Evolutionary conservation across 2,797 vertebrate genomes (phyloP), one percentile per base, ranked within the genome.

Genomic region (Esox lucius): DNA sequence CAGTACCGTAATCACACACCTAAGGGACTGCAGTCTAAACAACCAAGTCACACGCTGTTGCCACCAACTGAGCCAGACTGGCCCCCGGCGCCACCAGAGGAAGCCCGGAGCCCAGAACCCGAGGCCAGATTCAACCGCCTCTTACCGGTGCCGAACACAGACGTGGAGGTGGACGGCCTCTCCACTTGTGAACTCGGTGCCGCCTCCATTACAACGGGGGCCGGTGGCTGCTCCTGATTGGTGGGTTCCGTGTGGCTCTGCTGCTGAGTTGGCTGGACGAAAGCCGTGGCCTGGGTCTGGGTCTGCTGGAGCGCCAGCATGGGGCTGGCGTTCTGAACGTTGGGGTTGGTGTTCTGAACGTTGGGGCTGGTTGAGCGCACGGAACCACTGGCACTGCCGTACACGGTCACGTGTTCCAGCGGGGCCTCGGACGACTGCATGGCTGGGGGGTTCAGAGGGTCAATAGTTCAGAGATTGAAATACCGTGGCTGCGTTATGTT

Each of bases 361-460:
- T 97, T 99, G 56, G 98, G 98, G 84, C 98, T 99, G 67, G 98
- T 96, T n/a, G 98, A 99, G 78, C 97, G 96, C 77, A 99, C 96
- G 0, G 97, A 97, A 26, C 97, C 98, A 16, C 97, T 99, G 35
- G 97, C 80, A 12, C 96, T 99, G 74, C 96, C 96, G 3, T 97
- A 99, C 64, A 99, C 95, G 0, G 97, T 96, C 81, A 98, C 96
- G 0, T 99, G 98, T 74, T 99, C 98, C 87, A 98, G 92, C 0
- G 96, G 96, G 13, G 94, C 94, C 80, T 99, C 97, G 1, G 89
- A 85, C 0, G 96, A 94, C 64, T 97, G 97, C 94, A 98, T 94
- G 28, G 95, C 97, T 98, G 87, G 13, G 90, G 88, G 31, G 17
- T 22, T 1, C 9, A 48, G 11, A 62, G 35, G 26, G 24, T 39